These are phyloP conservation scores for Merodon equestris DNA, from an alignment of 2,888 invertebrate genomes.

Conservation along the genomic window DNA sequence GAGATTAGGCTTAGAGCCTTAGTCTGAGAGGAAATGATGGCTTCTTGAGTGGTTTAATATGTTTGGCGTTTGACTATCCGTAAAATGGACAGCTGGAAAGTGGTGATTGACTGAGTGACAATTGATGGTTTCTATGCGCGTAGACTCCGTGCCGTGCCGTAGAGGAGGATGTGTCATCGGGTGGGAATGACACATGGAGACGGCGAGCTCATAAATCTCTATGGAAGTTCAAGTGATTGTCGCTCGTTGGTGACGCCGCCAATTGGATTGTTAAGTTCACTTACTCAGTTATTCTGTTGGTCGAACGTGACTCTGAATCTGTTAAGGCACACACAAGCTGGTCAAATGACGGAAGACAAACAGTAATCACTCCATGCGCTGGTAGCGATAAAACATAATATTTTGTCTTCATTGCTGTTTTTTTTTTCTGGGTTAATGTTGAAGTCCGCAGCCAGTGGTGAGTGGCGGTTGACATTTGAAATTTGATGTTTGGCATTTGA, in stretches of 20 bases:
- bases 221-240: slow-evolving; percentile 43
- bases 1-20: slow-evolving; percentile 43
- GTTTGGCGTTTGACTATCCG: slow-evolving; percentile 24
- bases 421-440: no score
- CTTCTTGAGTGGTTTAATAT: slow-evolving; percentile 68
- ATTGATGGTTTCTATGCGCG: slow-evolving; percentile 32
- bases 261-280: no score
- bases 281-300: slow-evolving; percentile 36
- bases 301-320: slow-evolving; percentile 62
- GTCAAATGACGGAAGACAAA: slow-evolving; percentile 50
- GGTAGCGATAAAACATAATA: no score
- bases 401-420: no score
- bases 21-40: slow-evolving; percentile 41
- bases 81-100: slow-evolving; percentile 32
- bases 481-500: slow-evolving; percentile 20
- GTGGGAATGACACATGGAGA: slow-evolving; percentile 18
- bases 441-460: no score
- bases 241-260: slow-evolving; percentile 30
- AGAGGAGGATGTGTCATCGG: slow-evolving; percentile 58
- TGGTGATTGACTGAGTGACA: slow-evolving; percentile 60
- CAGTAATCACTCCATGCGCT: slow-evolving; percentile 11
- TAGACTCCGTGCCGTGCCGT: no score
- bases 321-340: slow-evolving; percentile 31
- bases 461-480: neutral
- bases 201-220: slow-evolving; percentile 56